Percentiles rank a stretch among this genome's conserved stretches.
These are phyloP conservation scores for Marmota monax DNA, from an alignment of 2,113 vertebrate species.

Conservation along the genomic window DNA sequence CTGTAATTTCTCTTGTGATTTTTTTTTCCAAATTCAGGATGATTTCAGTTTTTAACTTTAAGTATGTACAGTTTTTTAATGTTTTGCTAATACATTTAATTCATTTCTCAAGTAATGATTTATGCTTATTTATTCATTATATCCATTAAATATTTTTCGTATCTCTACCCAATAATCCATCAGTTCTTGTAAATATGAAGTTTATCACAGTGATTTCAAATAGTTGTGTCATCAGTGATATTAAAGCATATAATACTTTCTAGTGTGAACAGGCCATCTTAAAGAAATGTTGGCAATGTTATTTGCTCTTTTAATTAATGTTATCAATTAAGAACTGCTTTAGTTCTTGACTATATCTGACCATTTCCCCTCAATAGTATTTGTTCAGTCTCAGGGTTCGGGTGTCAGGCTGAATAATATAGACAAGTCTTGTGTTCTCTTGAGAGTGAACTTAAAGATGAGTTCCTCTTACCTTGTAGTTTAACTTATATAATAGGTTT, in stretches of 20 bases:
- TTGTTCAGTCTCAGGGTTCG: background rate
- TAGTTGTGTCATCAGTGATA: background rate
- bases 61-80: background rate
- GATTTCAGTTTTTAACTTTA: background rate
- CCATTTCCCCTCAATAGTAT: background rate
- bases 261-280: background rate
- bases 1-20: background rate
- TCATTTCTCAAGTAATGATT: constrained; percentile 1
- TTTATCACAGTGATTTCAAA: constrained; percentile 3
- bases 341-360: background rate
- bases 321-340: background rate
- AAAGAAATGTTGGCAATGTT: background rate
- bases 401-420: background rate
- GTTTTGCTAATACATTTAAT: background rate
- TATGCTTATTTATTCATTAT: constrained; percentile 6
- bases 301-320: background rate
- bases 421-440: background rate
- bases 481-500: background rate
- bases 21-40: constrained; percentile 8
- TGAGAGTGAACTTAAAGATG: background rate
- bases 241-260: background rate
- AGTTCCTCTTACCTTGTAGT: background rate
- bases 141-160: background rate
- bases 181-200: background rate
- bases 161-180: background rate